Evolutionary conservation across 2,113 vertebrate genomes (phyloP).

Genomic region (Colinus virginianus): DNA sequence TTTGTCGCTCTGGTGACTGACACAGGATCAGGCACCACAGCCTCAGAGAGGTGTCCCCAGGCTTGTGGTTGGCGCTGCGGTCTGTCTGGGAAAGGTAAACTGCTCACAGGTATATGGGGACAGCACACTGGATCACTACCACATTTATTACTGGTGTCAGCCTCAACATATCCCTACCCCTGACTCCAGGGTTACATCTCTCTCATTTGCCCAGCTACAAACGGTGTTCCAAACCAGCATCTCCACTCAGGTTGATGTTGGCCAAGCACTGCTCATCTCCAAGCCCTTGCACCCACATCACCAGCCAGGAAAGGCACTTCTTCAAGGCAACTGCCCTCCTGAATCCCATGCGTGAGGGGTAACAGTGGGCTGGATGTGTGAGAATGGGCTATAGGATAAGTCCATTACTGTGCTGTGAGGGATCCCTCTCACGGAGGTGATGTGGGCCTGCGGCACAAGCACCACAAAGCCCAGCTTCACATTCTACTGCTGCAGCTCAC

Average conservation of each 20-base stretch:
- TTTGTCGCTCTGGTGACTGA: not conserved
- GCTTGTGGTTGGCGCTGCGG: rapidly evolving
- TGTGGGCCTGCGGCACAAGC: not conserved
- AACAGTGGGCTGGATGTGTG: not conserved
- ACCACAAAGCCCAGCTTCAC: not conserved
- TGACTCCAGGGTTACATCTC: not conserved
- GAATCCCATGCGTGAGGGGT: rapidly evolving
- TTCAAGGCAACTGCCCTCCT: not conserved
- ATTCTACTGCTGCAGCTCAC: not conserved
- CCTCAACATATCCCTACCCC: not conserved
- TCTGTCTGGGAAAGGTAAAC: not conserved
- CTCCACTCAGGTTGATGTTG: not conserved
- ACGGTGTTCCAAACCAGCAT: not conserved
- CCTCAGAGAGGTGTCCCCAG: not conserved
- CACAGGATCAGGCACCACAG: not conserved
- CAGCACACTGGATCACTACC: not conserved
- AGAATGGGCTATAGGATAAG: not conserved
- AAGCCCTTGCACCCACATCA: rapidly evolving
- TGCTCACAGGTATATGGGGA: rapidly evolving
- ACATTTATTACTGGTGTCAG: not conserved
- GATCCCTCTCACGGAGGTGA: not conserved
- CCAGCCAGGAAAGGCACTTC: not conserved
- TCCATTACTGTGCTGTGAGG: rapidly evolving
- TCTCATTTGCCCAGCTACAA: not conserved
- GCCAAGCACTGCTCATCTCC: not conserved